A percentile compares a stretch with the other conserved stretches of the same genome.
These are phyloP conservation scores for Conistra vaccinii DNA, from an alignment of 2,888 invertebrate genomes.

Conservation along the genomic window DNA sequence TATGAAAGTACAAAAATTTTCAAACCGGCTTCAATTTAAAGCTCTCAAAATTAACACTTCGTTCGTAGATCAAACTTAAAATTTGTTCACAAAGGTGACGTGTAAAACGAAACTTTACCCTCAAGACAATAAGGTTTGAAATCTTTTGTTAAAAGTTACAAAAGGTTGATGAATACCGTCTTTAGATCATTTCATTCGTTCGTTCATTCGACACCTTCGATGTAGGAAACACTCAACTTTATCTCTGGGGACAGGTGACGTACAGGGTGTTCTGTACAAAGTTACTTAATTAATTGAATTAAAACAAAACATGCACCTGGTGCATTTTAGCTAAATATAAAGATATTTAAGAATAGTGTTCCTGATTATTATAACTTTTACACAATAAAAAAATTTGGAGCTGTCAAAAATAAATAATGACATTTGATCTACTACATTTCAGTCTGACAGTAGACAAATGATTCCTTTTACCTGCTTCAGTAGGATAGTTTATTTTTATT, in stretches of 20 bases:
- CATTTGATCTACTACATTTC: neutral
- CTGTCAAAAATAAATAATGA: neutral
- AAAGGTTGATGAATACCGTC: slow-evolving; percentile 66
- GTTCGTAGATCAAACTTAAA: slow-evolving; percentile 49
- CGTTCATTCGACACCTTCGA: slow-evolving; percentile 78
- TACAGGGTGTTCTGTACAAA: slow-evolving; percentile 70
- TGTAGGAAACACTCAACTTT: slow-evolving; percentile 78
- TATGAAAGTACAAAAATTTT: slow-evolving; percentile 40
- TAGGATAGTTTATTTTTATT: neutral
- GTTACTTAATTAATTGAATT: slow-evolving; percentile 67
- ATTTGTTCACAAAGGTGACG: slow-evolving; percentile 13
- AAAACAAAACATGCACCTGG: neutral
- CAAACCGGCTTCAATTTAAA: slow-evolving; percentile 50
- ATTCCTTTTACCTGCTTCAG: neutral
- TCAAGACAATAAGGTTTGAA: slow-evolving; percentile 24
- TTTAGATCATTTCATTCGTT: slow-evolving; percentile 70
- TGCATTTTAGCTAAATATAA: neutral
- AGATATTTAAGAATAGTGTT: neutral
- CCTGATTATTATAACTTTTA: neutral
- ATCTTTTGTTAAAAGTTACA: slow-evolving; percentile 32
- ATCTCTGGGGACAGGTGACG: slow-evolving; percentile 74
- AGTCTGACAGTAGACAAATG: neutral
- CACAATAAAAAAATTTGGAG: neutral
- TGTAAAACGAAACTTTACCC: slow-evolving; percentile 40
- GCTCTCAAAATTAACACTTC: slow-evolving; percentile 61